Evolutionary conservation across 2,797 vertebrate genomes (phyloP).

Genomic region (Rachycentron canadum): DNA sequence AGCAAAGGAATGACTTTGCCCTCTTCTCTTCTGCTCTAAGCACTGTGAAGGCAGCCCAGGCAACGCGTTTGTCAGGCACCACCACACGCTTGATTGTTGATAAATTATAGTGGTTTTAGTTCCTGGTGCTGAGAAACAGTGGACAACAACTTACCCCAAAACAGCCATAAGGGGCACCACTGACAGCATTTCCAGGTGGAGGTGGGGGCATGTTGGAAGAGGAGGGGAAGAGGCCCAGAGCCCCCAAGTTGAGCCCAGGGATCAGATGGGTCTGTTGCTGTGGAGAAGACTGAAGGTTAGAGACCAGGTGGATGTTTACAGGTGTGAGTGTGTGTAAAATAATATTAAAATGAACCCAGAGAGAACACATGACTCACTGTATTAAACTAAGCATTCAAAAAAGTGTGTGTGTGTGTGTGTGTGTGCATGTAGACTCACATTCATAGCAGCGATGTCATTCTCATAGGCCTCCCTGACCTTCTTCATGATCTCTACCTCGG

Average conservation of each 20-base stretch:
- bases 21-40: too few species aligned
- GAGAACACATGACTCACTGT: not conserved
- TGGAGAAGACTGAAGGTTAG: slow-evolving; percentile 42
- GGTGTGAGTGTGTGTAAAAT: not conserved
- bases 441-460: slow-evolving; percentile 96
- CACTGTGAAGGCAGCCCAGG: too few species aligned
- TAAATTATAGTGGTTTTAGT: too few species aligned
- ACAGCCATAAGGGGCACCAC: slow-evolving; percentile 90
- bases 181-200: slow-evolving; percentile 87
- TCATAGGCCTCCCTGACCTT: slow-evolving; percentile 96
- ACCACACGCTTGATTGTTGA: too few species aligned
- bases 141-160: slow-evolving; percentile 88
- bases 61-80: too few species aligned
- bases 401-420: not conserved
- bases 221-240: slow-evolving; percentile 94
- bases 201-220: slow-evolving; percentile 92
- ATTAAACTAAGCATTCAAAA: too few species aligned
- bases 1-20: too few species aligned
- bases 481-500: slow-evolving; percentile 96
- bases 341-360: not conserved
- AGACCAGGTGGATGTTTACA: not conserved
- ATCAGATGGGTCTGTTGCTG: slow-evolving; percentile 96
- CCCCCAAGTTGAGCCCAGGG: slow-evolving; percentile 93
- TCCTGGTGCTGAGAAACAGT: too few species aligned
- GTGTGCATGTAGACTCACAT: slow-evolving; percentile 82